These are phyloP conservation scores for Eilema griseolum DNA, from an alignment of 2,888 invertebrate genomes.

Conservation along the genomic window DNA sequence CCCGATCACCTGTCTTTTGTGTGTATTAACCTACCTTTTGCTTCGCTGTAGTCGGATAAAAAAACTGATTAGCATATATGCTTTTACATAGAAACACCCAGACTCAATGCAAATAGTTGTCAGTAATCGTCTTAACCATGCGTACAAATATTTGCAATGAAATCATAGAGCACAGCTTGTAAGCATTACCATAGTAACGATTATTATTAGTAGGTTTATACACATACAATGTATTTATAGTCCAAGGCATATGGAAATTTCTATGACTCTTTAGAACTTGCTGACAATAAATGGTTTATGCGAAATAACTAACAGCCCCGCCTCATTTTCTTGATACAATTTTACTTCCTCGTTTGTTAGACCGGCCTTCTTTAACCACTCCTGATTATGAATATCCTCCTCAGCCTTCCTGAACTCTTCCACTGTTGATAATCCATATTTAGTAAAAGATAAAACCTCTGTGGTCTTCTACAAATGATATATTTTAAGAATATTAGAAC, in stretches of 20 bases:
- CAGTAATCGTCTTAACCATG: too few species aligned
- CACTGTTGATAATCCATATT: slow-evolving; percentile 78
- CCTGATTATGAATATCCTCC: slow-evolving; percentile 71
- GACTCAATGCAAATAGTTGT: too few species aligned
- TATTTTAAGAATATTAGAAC: too few species aligned
- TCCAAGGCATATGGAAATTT: not conserved
- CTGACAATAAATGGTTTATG: slow-evolving; percentile 26
- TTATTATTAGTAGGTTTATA: not conserved
- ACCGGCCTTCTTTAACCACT: slow-evolving; percentile 80
- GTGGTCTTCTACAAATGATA: slow-evolving; percentile 73
- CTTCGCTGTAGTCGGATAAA: too few species aligned
- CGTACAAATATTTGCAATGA: too few species aligned
- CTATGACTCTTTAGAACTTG: not conserved
- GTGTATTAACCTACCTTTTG: too few species aligned
- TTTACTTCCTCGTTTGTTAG: slow-evolving; percentile 82
- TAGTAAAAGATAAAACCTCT: slow-evolving; percentile 75
- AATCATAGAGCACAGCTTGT: not conserved
- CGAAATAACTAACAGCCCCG: slow-evolving; percentile 56
- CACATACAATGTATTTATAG: not conserved
- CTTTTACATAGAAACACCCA: too few species aligned
- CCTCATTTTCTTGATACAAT: slow-evolving; percentile 80
- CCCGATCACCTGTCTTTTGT: too few species aligned
- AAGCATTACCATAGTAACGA: not conserved
- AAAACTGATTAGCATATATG: too few species aligned
- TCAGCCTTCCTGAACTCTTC: slow-evolving; percentile 77